Evolutionary conservation across 2,888 invertebrate species (phyloP), one percentile per base, ranked within the genome.

Genomic region (Teleiodes luculella): DNA sequence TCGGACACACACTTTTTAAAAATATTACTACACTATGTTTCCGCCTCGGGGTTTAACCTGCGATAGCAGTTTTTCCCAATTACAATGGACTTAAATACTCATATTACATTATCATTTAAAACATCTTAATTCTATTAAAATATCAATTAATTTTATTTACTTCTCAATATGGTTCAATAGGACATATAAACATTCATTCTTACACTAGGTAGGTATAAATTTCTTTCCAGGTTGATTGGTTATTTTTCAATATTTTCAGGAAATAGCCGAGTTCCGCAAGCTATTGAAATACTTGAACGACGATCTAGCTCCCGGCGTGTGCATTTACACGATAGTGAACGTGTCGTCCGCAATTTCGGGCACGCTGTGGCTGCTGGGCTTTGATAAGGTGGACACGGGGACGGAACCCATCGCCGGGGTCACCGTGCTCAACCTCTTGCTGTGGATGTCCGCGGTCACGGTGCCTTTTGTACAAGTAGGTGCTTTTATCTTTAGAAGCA

Each of bases 261-360:
- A 95, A 86, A 92, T 96, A 57, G 91, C 94, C 1, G 96, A 96
- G 72, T 95, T 96, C 65, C 93, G 93, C 57, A 95, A 95, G 69
- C 83, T 96, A 54, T 78, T 96, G 18, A 92, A 92, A 61, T 95
- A 95, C 68, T 89, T 96, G 43, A 96, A 96, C 76, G 91, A 93
- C 60, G 93, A 94, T 70, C 86, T 95, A 41, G 93, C 95, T 1
- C 92, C 95, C 0, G 93, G 95, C 0, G 94, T 96, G 3, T 95
- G 95, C 68, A 89, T 96, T 62, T 94, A 95, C 68, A 94, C 94
- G 3, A 86, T 95, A 6, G 92, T 95, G 58, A 95, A 95, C 80
- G 74, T 94, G 41, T 92, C 94, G 2, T 95, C 94, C 90, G 93
- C 94, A 0, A 83, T 91, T 51, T 94, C 95, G 3, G 95, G 95